A percentile compares a stretch with the other conserved stretches of the same genome.
These are phyloP conservation scores for Cataglyphis cursor DNA, from an alignment of 2,888 invertebrate genomes.

Conservation along the genomic window DNA sequence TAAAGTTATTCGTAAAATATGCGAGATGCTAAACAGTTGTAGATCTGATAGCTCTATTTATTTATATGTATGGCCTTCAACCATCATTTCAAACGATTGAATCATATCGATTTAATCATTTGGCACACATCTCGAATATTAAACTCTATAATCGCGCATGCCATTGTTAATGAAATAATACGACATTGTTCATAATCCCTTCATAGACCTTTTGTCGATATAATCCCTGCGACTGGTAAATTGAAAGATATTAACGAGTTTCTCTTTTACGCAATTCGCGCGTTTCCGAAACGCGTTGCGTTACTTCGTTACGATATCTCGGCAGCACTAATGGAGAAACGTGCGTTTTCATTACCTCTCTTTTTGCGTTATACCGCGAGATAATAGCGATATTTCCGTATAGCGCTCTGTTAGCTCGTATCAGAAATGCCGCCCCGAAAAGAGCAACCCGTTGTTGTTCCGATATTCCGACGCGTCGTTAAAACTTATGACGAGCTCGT, in stretches of 20 bases:
- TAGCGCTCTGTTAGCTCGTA: slow-evolving; percentile 1
- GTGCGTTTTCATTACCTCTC: slow-evolving; percentile 28
- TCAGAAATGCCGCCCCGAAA: neutral
- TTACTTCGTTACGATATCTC: slow-evolving; percentile 3
- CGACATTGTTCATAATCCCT: neutral
- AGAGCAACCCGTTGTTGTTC: neutral
- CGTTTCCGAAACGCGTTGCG: neutral
- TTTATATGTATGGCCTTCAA: neutral
- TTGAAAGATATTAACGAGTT: neutral
- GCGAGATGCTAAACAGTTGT: neutral
- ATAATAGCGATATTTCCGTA: slow-evolving; percentile 1
- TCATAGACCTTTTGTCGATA: neutral
- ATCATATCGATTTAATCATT: neutral
- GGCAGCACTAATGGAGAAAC: neutral
- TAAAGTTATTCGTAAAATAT: neutral
- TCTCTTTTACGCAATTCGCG: slow-evolving; percentile 4
- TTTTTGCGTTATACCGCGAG: neutral
- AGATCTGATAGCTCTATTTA: neutral
- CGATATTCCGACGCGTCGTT: slow-evolving; percentile 1
- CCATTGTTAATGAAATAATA: neutral
- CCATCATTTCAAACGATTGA: neutral
- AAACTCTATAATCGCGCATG: neutral
- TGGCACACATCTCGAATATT: neutral
- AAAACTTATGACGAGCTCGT: slow-evolving; percentile 30
- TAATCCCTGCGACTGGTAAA: neutral